Evolutionary conservation across 2,113 vertebrate genomes (phyloP).

Genomic region (Clarias batrachus): DNA sequence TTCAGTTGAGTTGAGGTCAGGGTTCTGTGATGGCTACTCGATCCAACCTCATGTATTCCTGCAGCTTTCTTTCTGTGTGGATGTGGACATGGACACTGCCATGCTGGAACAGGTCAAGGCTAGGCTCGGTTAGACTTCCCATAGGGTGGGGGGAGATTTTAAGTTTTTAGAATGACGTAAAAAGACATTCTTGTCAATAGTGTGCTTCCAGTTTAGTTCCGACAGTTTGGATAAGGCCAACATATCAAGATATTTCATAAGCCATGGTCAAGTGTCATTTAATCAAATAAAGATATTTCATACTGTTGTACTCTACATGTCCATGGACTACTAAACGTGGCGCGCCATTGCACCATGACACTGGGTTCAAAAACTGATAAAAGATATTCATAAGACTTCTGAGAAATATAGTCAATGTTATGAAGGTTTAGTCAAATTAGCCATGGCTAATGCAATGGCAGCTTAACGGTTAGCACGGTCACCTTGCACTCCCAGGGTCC

Average conservation of each 20-base stretch:
- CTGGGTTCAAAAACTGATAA: neutral
- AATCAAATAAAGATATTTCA: neutral
- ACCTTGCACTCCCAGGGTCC: no score
- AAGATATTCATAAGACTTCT: neutral
- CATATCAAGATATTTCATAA: neutral
- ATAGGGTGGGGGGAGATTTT: neutral
- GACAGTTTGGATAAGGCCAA: neutral
- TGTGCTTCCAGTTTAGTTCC: neutral
- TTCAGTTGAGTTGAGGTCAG: constrained; percentile 2
- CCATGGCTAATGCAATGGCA: no score
- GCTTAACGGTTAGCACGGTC: no score
- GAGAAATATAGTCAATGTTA: neutral
- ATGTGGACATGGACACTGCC: neutral
- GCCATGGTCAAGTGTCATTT: neutral
- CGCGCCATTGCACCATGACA: neutral
- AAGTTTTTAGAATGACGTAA: neutral
- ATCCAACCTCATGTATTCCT: neutral
- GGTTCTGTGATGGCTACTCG: neutral
- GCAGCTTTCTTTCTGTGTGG: neutral
- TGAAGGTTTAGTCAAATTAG: no score
- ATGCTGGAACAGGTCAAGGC: neutral
- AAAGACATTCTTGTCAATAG: neutral
- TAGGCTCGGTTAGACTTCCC: neutral
- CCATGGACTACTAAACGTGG: neutral
- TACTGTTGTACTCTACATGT: no score